Percentiles rank a stretch among this genome's conserved stretches.
Conservation (phyloP, 2,888 invertebrate species). For the Esperia sulphurella region DNA sequence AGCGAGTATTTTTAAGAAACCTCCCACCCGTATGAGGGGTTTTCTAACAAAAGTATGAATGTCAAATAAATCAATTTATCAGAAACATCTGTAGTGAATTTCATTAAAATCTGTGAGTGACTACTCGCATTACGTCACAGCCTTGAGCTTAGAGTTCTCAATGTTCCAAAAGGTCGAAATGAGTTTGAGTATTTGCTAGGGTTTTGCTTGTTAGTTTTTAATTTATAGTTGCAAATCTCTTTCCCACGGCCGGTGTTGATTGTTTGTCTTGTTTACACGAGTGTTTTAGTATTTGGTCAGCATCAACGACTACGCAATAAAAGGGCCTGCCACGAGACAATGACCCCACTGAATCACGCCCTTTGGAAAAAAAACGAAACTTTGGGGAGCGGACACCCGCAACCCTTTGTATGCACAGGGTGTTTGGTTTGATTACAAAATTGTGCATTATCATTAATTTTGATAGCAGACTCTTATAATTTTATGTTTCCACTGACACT, state of each 20-base stretch:
- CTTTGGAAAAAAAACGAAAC: conserved; percentile 5
- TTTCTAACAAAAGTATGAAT: no score
- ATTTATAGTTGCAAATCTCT: neutral
- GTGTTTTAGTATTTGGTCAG: conserved; percentile 8
- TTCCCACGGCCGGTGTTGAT: neutral
- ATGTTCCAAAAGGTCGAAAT: no score
- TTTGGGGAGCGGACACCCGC: conserved; percentile 4
- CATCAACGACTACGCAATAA: conserved; percentile 1
- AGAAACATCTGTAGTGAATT: no score
- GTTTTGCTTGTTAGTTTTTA: neutral
- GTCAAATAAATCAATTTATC: no score
- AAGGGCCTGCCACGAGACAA: conserved; percentile 1
- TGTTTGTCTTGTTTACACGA: neutral
- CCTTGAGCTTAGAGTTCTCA: no score
- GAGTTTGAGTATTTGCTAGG: no score
- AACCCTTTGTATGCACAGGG: conserved; percentile 25
- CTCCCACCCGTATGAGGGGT: no score
- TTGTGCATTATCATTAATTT: conserved; percentile 3
- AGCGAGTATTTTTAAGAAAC: no score
- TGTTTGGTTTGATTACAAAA: conserved; percentile 26
- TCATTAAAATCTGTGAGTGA: no score
- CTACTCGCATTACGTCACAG: no score
- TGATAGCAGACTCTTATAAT: neutral
- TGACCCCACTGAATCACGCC: conserved; percentile 12
- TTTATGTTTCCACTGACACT: no score